Evolutionary conservation across 1,140 invertebrate genomes (phyloP).

Genomic region (Sycophila sp.): DNA sequence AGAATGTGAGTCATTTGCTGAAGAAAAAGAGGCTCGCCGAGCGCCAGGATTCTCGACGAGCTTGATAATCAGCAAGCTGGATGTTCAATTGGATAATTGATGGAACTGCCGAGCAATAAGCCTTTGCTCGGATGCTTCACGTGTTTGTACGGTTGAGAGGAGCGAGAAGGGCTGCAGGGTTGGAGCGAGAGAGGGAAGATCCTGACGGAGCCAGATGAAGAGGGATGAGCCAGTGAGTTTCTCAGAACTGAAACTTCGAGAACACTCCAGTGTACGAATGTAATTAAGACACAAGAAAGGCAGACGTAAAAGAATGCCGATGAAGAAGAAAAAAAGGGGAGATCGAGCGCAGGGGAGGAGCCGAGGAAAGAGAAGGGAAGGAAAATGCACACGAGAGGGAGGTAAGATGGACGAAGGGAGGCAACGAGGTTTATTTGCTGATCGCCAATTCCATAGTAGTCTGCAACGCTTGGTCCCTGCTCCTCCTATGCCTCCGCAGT

Average conservation of each 20-base stretch:
- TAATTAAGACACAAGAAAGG: neutral
- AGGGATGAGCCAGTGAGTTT: neutral
- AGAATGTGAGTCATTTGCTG: no score
- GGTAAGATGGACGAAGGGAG: neutral
- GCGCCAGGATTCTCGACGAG: neutral
- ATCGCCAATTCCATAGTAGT: constrained; percentile 30
- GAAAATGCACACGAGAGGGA: neutral
- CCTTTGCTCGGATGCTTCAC: neutral
- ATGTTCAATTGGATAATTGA: constrained; percentile 24
- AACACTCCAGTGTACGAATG: neutral
- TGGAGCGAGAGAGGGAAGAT: neutral
- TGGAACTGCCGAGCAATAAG: constrained; percentile 18
- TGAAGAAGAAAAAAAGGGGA: neutral
- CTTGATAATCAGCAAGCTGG: neutral
- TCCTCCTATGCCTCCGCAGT: no score
- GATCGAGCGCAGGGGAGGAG: neutral
- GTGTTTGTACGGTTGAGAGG: constrained; percentile 3
- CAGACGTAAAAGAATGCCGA: neutral
- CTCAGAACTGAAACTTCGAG: neutral
- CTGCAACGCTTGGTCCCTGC: no score
- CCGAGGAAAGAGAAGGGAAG: neutral
- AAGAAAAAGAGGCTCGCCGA: no score
- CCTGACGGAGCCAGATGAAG: neutral
- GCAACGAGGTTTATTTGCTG: constrained; percentile 36
- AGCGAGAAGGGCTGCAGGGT: neutral